Base-by-base conservation (phyloP, 2,113 vertebrate genomes). In the Thinocorus orbignyianus region DNA sequence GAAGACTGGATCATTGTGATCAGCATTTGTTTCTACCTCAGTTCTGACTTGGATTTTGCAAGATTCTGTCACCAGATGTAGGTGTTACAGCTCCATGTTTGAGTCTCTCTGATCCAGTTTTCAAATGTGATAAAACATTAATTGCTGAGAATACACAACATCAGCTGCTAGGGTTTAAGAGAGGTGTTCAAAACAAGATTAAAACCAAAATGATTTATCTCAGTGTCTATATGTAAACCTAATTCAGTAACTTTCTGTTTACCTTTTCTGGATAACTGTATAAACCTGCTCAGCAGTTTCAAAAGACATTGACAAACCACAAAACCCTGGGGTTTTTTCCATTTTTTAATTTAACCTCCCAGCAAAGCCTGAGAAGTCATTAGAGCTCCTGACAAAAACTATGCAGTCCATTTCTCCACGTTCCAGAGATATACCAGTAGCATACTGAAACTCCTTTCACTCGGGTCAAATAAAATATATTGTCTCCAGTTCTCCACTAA, bases 271-370 rank as follows among this genome's bases (percentile, higher is more conserved):
- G 30, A 55, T 71, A 81, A 94, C 41, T 66, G 41, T 78, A 92
- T 55, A 95, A 96, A 90, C 79, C 39, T 25, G 18, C 33, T 83
- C 33, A 74, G 90, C 46, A 77, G 17, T 93, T 95, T 96, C 77
- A 93, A 92, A 84, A 92, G 77, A 71, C 39, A 72, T 0, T 65
- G 49, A 73, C 87, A 93, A 95, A 69, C 28, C 71, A 90, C 52
- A 82, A 80, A 77, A 2, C 14, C 12, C 11, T 74, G 28, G 16
- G 22, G 3, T 14, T 0, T 37, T 83, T 72, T 66, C 3, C 0
- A 7, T 7, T 87, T 49, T 81, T 39, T 20, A 69, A 72, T 88
- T 83, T 58, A 80, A 74, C 44, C 37, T 92, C 23, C 24, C 33
- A 88, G 65, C 33, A 71, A 93, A 96, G 35, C 23, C 68, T 83